These are phyloP conservation scores for Drosophila gunungcola DNA, from an alignment of 1,140 invertebrate genomes.

Conservation along the genomic window DNA sequence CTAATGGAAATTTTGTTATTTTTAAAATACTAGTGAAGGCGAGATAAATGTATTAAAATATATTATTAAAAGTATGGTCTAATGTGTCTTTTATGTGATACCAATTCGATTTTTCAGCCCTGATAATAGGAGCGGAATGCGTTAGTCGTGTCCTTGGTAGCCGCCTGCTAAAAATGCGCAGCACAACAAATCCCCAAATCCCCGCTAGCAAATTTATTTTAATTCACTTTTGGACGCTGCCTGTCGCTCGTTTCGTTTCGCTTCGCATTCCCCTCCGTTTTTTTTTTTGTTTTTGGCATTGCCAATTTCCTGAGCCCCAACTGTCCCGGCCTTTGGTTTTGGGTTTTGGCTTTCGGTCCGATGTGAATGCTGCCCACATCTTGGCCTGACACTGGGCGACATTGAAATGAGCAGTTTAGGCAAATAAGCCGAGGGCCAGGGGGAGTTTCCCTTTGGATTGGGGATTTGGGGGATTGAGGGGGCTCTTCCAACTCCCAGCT, in stretches of 20 bases:
- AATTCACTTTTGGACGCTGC: slow-evolving; percentile 79
- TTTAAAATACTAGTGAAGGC: too few species aligned
- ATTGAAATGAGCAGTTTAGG: slow-evolving; percentile 82
- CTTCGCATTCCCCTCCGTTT: slow-evolving; percentile 16
- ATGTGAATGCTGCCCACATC: slow-evolving; percentile 53
- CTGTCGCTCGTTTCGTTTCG: slow-evolving; percentile 37
- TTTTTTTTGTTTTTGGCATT: slow-evolving; percentile 65
- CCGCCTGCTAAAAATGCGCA: slow-evolving; percentile 76
- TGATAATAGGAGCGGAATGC: slow-evolving; percentile 41
- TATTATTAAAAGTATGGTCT: neutral
- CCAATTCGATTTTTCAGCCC: slow-evolving; percentile 31
- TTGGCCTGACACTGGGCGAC: slow-evolving; percentile 76
- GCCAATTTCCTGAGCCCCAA: slow-evolving; percentile 70
- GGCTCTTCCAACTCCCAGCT: slow-evolving; percentile 12
- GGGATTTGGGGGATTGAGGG: slow-evolving; percentile 3
- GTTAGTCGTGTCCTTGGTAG: slow-evolving; percentile 56
- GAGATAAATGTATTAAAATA: too few species aligned
- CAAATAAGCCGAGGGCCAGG: slow-evolving; percentile 62
- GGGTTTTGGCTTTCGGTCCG: slow-evolving; percentile 17
- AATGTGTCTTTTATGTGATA: neutral
- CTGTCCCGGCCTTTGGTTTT: slow-evolving; percentile 10
- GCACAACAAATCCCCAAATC: slow-evolving; percentile 81
- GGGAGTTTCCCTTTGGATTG: slow-evolving; percentile 1
- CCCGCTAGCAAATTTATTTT: slow-evolving; percentile 83
- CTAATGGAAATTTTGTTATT: too few species aligned